phyloP scores from a whole-genome alignment of 2,113 vertebrate species.

The Spea multiplicata region DNA sequence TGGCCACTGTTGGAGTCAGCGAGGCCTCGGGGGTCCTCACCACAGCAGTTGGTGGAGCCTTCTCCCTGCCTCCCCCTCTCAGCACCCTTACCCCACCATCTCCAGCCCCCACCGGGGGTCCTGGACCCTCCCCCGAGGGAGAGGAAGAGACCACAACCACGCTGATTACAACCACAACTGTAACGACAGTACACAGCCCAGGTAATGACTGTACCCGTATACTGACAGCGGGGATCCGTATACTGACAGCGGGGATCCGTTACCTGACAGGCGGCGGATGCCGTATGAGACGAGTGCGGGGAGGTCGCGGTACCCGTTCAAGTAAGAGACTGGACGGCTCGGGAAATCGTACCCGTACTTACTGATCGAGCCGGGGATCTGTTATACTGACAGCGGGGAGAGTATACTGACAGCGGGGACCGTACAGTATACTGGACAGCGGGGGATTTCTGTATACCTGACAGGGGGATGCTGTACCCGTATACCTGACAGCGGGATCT shows the following conservation, averaged over 20 bases:
- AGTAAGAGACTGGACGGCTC: no score
- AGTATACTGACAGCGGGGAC: neutral
- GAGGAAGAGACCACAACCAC: conserved; percentile 87
- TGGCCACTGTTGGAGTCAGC: conserved; percentile 10
- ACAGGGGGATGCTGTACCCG: neutral
- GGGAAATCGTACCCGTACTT: no score
- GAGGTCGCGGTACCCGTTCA: no score
- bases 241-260: neutral
- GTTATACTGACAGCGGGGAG: neutral
- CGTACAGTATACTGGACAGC: neutral
- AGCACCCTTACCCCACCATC: conserved; percentile 40
- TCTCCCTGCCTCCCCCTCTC: conserved; percentile 37
- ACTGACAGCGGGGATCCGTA: neutral
- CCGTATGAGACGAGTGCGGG: no score
- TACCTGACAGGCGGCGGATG: no score
- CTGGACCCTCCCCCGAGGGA: conserved; percentile 58
- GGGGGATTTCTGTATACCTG: no score
- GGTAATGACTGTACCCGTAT: conserved; percentile 57
- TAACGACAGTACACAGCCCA: conserved; percentile 86
- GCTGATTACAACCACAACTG: conserved; percentile 86
- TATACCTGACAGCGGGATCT: neutral
- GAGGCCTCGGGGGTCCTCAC: conserved; percentile 52
- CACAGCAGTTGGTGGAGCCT: conserved; percentile 66
- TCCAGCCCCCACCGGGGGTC: conserved; percentile 31
- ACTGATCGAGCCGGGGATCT: neutral